Evolutionary conservation across 2,888 invertebrate genomes (phyloP).

Genomic region (Lochmaea crataegi): DNA sequence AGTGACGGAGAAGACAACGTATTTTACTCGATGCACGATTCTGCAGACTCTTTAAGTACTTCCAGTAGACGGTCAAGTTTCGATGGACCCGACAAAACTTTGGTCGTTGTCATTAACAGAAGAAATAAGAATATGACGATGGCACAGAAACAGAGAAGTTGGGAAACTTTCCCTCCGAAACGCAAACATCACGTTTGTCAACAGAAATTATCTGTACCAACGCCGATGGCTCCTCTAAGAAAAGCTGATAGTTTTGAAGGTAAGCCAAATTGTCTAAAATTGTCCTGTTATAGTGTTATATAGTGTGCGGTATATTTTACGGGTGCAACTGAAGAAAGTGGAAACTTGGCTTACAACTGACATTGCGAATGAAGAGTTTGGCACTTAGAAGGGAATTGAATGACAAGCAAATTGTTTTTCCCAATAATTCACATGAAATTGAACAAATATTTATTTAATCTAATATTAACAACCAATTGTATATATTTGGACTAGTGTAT

Average conservation of each 20-base stretch:
- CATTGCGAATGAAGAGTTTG: no score
- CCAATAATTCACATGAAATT: no score
- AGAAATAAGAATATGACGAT: conserved; percentile 61
- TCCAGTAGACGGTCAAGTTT: conserved; percentile 70
- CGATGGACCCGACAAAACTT: conserved; percentile 65
- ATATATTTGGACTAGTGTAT: no score
- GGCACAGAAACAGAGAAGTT: conserved; percentile 72
- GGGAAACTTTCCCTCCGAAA: conserved; percentile 74
- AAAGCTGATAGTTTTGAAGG: conserved; percentile 76
- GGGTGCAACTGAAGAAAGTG: no score
- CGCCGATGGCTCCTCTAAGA: conserved; percentile 63
- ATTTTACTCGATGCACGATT: conserved; percentile 66
- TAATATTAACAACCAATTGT: no score
- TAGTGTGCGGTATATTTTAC: no score
- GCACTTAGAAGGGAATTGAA: no score
- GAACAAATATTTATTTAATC: no score
- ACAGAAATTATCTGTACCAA: conserved; percentile 52
- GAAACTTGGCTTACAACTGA: no score
- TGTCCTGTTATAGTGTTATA: no score
- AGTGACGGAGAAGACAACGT: conserved; percentile 70
- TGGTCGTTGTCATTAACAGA: conserved; percentile 68
- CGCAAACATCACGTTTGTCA: conserved; percentile 62
- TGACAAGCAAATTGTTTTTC: no score
- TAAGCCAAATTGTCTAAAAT: conserved; percentile 21
- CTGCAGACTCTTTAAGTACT: conserved; percentile 70